Evolutionary conservation across 2,113 vertebrate species (phyloP).

Genomic region (Thunnus thynnus): DNA sequence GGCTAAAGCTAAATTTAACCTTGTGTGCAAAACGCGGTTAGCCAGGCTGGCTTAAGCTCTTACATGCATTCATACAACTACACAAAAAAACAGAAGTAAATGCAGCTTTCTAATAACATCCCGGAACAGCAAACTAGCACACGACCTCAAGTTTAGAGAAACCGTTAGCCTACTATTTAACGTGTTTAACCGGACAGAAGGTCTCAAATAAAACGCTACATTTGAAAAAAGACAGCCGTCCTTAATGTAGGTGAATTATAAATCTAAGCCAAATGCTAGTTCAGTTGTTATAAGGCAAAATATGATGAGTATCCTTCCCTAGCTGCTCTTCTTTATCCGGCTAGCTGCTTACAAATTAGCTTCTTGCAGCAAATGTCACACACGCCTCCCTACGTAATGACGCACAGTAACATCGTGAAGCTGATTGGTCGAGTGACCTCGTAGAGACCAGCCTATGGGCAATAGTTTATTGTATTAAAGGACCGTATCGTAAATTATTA

Average conservation of each 20-base stretch:
- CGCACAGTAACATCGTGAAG: constrained; percentile 44
- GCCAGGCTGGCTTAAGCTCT: constrained; percentile 37
- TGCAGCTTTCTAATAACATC: constrained; percentile 8
- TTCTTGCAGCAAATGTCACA: constrained; percentile 82
- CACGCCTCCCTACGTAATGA: constrained; percentile 70
- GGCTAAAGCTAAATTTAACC: constrained; percentile 79
- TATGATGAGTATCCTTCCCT: constrained; percentile 9
- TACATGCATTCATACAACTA: constrained; percentile 11
- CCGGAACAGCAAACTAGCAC: background rate
- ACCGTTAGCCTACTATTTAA: constrained; percentile 54
- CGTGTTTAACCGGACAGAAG: constrained; percentile 32
- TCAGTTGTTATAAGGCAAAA: constrained; percentile 8
- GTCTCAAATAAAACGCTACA: constrained; percentile 38
- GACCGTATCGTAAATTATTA: background rate
- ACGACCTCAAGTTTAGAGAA: constrained; percentile 49
- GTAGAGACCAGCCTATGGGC: constrained; percentile 14
- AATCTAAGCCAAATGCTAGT: background rate
- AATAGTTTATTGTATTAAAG: constrained; percentile 41
- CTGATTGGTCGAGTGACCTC: constrained; percentile 71
- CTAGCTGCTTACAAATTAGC: constrained; percentile 66
- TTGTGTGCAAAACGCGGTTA: constrained; percentile 65
- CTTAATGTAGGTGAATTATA: background rate
- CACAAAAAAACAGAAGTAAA: background rate
- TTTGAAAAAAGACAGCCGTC: constrained; percentile 18
- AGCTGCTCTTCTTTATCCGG: constrained; percentile 45